Evolutionary conservation across 2,797 vertebrate genomes (phyloP), one percentile per base, ranked within the genome.

Genomic region (Margarornis squamiger): DNA sequence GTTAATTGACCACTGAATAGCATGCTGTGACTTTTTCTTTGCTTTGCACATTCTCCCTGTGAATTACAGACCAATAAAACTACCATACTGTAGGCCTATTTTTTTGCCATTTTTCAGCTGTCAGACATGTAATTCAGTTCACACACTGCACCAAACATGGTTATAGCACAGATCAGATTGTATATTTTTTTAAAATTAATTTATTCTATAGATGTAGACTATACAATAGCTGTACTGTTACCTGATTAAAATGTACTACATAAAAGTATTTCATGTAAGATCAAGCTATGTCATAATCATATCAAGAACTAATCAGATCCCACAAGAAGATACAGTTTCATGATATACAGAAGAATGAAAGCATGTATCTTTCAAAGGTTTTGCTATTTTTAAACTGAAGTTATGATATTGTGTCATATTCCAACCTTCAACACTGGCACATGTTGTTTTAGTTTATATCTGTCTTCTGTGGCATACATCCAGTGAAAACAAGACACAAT

Each of bases 1-100:
- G 51, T 86, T 94, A 93, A 90, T 41, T 95, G 61, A 93, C 68
- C 68, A 57, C 63, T 34, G 63, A 89, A 70, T 41, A 66, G 34
- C 21, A 59, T 48, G 32, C 57, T 88, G 49, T 70, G 58, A 81
- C 57, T 88, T 77, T 74, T 65, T 59, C 61, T 71, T 72, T 61
- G 18, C 29, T 91, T 77, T 77, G 29, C 38, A 67, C 34, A 26
- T 83, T 92, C 49, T 86, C 29, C 18, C 24, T 81, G 36, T 41
- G 32, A 90, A 75, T 59, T 72, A 48, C 55, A 91, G 36, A 66
- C 51, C 76, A 81, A 73, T 70, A 76, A 86, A 71, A 75, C 24
- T 70, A 23, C 29, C 27, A 26, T 52, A 49, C 5, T 21, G 4
- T 41, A 66, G 15, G 23, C 70, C 34, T 46, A 8, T 41, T 83